Evolutionary conservation across 2,113 vertebrate genomes (phyloP).

Genomic region (Ammodytes marinus): DNA sequence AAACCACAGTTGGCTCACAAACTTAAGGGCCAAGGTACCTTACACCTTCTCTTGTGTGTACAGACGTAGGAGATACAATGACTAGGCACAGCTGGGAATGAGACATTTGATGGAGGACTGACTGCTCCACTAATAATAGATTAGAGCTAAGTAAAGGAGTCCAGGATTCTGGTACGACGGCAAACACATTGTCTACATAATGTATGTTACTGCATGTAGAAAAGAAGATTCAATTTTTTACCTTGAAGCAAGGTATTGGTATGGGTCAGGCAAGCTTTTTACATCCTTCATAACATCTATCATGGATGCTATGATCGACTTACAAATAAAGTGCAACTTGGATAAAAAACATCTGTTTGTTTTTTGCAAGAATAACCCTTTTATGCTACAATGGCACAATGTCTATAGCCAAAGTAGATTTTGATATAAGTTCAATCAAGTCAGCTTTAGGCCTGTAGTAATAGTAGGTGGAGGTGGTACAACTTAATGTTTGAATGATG

Average conservation of each 20-base stretch:
- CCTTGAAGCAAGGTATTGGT: background rate
- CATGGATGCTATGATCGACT: background rate
- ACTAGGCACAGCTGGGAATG: constrained; percentile 70
- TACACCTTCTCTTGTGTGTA: constrained; percentile 37
- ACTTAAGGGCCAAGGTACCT: constrained; percentile 61
- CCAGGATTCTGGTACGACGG: constrained; percentile 9
- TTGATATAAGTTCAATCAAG: too few relatives aligned
- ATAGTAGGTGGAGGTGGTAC: too few relatives aligned
- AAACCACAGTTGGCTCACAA: constrained; percentile 53
- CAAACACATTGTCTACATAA: background rate
- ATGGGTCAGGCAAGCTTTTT: background rate
- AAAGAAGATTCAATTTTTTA: background rate
- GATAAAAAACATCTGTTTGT: too few relatives aligned
- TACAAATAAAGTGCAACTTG: background rate
- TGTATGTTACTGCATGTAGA: constrained; percentile 6
- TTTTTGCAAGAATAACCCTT: too few relatives aligned
- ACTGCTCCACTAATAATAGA: constrained; percentile 45
- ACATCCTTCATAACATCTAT: background rate
- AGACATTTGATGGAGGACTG: constrained; percentile 14
- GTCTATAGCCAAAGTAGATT: too few relatives aligned
- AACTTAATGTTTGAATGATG: too few relatives aligned
- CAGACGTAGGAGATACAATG: constrained; percentile 41
- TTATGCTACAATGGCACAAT: too few relatives aligned
- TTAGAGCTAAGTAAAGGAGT: constrained; percentile 21
- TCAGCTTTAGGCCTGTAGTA: too few relatives aligned